Base-by-base conservation (phyloP, 1,140 invertebrate genomes). In the Apolygus lucorum region DNA sequence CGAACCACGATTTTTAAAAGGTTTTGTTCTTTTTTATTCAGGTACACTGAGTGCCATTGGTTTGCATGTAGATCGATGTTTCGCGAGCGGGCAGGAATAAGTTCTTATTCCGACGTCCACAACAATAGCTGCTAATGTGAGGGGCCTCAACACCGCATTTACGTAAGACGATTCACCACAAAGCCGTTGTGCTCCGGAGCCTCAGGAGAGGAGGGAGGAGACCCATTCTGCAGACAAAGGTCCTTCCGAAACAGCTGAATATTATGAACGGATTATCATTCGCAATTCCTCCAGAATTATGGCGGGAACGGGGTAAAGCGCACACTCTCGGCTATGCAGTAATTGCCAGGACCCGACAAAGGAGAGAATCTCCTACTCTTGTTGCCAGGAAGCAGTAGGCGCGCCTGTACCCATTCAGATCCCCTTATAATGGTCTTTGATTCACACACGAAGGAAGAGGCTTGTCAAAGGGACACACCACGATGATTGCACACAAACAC, bases 171-270 rank as follows among this genome's bases (percentile, higher is more conserved):
- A 42, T 4, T 42, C 34, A 42, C 4, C 34, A 42, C 34, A 42
- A 42, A 42, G 34, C 34, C 34, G 4, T 42, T 8, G 17, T 42
- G 34, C 34, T 17, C 34, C 34, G 34, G 17, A 42, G 17, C 4
- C 17, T 4, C 34, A 21, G 8, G 54, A 4, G 54, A 59, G 54
- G 11, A 4, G 11, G 54, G 22, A 59, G 22, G 22, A 21, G 54
- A 4, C 2, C 54, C 11, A 59, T 59, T 59, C 22, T 17, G 4
- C 11, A 59, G 11, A 59, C 54, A 59, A 59, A 59, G 54, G 54
- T 59, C 54, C 54, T 59, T 59, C 54, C 54, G 54, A 59, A 59
- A 59, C 54, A 24, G 54, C 54, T 59, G 54, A 59, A 59, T 59
- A 59, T 59, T 59, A 59, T 24, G 54, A 59, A 59, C 13, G 54